Base-by-base conservation (phyloP, 2,888 invertebrate species). In the Agrochola litura region DNA sequence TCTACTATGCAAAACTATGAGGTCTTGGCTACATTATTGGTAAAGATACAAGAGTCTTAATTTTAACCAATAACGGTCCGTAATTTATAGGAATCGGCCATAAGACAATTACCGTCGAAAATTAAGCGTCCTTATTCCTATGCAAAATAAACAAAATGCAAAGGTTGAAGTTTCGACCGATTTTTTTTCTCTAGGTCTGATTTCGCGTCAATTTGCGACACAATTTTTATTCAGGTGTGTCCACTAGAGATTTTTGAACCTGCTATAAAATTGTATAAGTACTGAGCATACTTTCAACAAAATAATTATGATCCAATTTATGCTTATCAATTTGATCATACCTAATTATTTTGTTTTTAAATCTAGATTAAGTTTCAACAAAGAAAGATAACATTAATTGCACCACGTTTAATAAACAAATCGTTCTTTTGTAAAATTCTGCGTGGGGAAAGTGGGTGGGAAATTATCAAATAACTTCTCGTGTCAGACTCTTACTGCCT, bases 301-400 rank as follows among this genome's bases (percentile, higher is more conserved):
- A 66, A 46, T 19, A 19, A 25, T 14, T 46, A 25, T 6, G 16
- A n/a, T 43, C 1, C 22, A 22, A 12, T 37, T 10, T 19, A 61
- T 19, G 6, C 5, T 19, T 41, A n/a, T 43, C 14, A n/a, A 64
- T 22, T 41, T 5, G 9, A 65, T 43, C 19, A 25, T 16, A 30
- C 30, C 30, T 30, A 43, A 71, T 73, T 22, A 70, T 14, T 37
- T 70, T 10, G 4, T 43, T 60, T 75, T 43, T 6, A 4, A n/a
- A 43, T 19, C 6, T 6, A 22, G 37, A 54, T 14, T 37, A 37
- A 37, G 1, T 49, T 16, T 14, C 19, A 79, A 69, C 30, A 79
- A 79, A 69, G 14, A 79, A 49, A 68, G 68, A 79, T 79, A 76
- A 69, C 14, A 68, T 54, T 37, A 25, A 67, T 67, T 58, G 41